Conservation (phyloP, 2,888 invertebrate genomes). For the Hoplodrina blanda region DNA sequence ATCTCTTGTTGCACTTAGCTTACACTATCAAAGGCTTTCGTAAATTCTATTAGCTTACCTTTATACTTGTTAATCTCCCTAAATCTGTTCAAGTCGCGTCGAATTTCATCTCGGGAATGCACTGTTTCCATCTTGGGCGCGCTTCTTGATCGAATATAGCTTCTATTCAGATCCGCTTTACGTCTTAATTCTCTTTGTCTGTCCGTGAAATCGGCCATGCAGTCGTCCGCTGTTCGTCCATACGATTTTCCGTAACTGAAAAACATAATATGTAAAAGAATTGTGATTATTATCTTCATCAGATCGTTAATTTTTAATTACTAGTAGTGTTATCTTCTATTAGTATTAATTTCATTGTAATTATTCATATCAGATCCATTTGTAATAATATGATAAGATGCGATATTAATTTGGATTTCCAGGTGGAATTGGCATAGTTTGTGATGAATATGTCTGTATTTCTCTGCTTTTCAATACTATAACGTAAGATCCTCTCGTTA, state of each 20-base stretch:
- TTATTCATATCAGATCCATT: conserved; percentile 13
- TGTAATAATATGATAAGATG: conserved; percentile 12
- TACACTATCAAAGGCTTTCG: conserved; percentile 12
- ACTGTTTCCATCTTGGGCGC: conserved; percentile 91
- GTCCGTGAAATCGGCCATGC: conserved; percentile 90
- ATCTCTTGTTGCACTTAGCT: not conserved
- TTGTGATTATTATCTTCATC: not conserved
- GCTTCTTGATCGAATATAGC: conserved; percentile 87
- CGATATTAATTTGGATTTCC: not conserved
- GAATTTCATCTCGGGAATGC: conserved; percentile 89
- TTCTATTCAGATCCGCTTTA: conserved; percentile 83
- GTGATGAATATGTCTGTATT: not conserved
- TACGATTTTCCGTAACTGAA: conserved; percentile 90
- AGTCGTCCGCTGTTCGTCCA: conserved; percentile 91
- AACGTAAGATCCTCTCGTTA: not conserved
- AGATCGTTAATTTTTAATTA: conserved; percentile 17
- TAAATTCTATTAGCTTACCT: conserved; percentile 74
- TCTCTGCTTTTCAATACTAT: not conserved
- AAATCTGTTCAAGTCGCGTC: conserved; percentile 87
- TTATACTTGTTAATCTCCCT: conserved; percentile 89
- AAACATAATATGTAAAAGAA: not conserved
- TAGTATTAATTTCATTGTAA: conserved; percentile 3
- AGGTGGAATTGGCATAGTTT: not conserved
- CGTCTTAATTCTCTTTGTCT: conserved; percentile 83
- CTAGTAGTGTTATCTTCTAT: conserved; percentile 7